phyloP scores from a whole-genome alignment of 37 sponge, comb jelly and placozoan species.

The Mnemiopsis leidyi region DNA sequence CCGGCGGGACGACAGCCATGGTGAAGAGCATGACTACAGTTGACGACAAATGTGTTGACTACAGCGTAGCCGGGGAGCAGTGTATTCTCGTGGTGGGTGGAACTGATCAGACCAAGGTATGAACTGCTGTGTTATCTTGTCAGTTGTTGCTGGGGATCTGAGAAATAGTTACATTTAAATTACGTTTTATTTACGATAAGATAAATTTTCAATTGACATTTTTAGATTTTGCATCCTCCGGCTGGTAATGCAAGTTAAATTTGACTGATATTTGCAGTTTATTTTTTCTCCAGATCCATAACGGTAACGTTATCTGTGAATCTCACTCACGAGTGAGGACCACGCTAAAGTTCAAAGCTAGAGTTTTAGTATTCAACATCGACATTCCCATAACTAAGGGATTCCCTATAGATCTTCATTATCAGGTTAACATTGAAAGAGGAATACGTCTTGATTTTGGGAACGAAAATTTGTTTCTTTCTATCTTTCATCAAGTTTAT shows the following conservation, averaged over 20 bases:
- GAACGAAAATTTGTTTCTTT: no score
- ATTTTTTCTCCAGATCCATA: conserved; percentile 3
- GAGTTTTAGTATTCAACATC: conserved; percentile 83
- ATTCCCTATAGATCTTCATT: conserved; percentile 70
- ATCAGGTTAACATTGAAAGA: conserved; percentile 66
- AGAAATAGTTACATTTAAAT: not conserved
- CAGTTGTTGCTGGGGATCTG: not conserved
- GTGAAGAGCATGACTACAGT: conserved; percentile 71
- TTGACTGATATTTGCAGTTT: no score
- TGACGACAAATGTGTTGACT: conserved; percentile 63
- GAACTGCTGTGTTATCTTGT: no score
- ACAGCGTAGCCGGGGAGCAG: conserved; percentile 64
- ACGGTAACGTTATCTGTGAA: conserved; percentile 86
- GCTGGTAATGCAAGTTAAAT: no score
- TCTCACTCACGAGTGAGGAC: conserved; percentile 70
- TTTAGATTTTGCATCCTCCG: no score
- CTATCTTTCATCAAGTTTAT: no score
- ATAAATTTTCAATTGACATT: not conserved
- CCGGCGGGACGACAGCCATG: conserved; percentile 68
- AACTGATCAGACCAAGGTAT: conserved; percentile 66
- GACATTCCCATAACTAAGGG: conserved; percentile 91
- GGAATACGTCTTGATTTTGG: not conserved
- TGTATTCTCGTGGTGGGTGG: conserved; percentile 48
- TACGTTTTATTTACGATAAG: not conserved
- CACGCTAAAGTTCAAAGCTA: conserved; percentile 73